phyloP scores from a whole-genome alignment of 2,888 invertebrate genomes.

The Mesorhabditis sp. region DNA sequence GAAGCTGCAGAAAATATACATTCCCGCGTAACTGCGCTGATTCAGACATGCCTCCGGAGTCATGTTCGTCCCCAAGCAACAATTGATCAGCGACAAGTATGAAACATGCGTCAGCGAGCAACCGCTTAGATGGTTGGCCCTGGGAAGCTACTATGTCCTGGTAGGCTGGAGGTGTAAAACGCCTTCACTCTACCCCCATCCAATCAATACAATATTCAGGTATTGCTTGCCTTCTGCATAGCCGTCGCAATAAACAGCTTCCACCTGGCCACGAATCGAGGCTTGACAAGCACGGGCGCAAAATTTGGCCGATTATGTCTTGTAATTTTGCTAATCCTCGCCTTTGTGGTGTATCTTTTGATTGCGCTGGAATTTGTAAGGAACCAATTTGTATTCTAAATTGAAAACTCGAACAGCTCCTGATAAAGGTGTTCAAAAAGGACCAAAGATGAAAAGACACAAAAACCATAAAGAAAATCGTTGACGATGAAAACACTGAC shows the following conservation, averaged over 20 bases:
- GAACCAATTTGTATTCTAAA: not conserved
- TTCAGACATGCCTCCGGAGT: conserved; percentile 5
- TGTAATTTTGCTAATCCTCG: not conserved
- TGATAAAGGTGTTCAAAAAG: no score
- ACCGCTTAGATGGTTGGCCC: not conserved
- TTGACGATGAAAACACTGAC: no score
- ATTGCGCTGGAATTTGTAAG: not conserved
- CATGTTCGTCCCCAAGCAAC: not conserved
- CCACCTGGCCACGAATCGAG: not conserved
- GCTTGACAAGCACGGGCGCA: not conserved
- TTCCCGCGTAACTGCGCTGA: not conserved
- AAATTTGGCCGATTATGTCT: not conserved
- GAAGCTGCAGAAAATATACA: not conserved
- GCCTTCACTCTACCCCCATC: no score
- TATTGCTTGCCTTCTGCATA: not conserved
- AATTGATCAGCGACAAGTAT: not conserved
- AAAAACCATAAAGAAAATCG: no score
- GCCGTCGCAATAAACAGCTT: not conserved
- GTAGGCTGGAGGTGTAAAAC: not conserved
- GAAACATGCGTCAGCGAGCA: not conserved
- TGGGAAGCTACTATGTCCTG: not conserved
- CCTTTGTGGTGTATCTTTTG: not conserved
- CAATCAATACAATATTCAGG: not conserved
- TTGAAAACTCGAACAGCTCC: not conserved
- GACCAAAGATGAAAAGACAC: no score